phyloP scores from a whole-genome alignment of 2,113 vertebrate genomes.

The Aramus guarauna region DNA sequence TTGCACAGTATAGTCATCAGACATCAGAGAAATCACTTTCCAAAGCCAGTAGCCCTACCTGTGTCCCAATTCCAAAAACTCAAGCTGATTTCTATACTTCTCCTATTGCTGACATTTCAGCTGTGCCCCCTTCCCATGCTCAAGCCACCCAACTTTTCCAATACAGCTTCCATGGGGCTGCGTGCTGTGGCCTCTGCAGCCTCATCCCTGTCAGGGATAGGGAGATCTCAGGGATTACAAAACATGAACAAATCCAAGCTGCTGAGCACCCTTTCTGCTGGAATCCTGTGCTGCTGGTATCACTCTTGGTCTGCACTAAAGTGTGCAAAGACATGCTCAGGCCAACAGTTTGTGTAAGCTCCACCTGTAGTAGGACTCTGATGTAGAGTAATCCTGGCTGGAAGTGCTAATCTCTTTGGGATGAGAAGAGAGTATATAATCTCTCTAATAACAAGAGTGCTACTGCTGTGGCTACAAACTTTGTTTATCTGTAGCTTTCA shows the following conservation, averaged over 20 bases:
- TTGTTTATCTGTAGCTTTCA: neutral
- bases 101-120: neutral
- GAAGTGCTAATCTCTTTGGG: neutral
- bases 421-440: neutral
- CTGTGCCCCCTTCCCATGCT: neutral
- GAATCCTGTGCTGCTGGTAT: neutral
- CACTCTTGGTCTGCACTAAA: fast-evolving
- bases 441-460: neutral
- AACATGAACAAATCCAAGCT: neutral
- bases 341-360: neutral
- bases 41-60: neutral
- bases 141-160: neutral
- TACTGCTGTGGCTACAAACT: neutral
- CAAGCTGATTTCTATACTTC: neutral
- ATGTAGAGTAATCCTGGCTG: neutral
- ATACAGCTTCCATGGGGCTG: neutral
- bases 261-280: neutral
- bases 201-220: no score
- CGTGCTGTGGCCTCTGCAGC: neutral
- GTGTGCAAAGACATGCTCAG: neutral
- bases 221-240: neutral
- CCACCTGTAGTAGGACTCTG: neutral
- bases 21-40: neutral
- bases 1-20: neutral
- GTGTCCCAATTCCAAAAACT: neutral